phyloP scores from a whole-genome alignment of 2,797 vertebrate species.

The Ptychadena robeensis region DNA sequence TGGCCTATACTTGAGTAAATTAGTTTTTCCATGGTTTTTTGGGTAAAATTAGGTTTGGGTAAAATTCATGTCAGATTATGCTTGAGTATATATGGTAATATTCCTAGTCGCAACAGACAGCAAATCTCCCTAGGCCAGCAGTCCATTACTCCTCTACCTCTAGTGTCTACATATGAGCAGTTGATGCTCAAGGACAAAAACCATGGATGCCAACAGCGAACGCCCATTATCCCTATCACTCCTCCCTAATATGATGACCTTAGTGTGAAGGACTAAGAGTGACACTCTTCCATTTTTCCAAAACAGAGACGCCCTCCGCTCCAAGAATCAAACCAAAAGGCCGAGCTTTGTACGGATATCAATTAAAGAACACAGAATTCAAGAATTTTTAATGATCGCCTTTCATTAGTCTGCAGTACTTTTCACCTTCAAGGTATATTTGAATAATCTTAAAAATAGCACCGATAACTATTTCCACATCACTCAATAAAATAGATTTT shows the following conservation, averaged over 20 bases:
- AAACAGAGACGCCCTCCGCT: too few relatives aligned
- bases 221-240: neutral
- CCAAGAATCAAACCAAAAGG: neutral
- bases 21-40: too few relatives aligned
- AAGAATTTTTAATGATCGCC: constrained; percentile 16
- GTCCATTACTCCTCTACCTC: neutral
- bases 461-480: constrained; percentile 47
- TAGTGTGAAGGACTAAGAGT: too few relatives aligned
- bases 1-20: too few relatives aligned
- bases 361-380: neutral
- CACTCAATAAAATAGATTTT: constrained; percentile 66
- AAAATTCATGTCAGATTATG: too few relatives aligned
- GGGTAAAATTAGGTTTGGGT: too few relatives aligned
- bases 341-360: neutral
- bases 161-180: neutral
- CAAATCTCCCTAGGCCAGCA: too few relatives aligned
- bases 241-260: too few relatives aligned
- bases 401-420: constrained; percentile 24
- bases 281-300: too few relatives aligned
- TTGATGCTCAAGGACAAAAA: neutral
- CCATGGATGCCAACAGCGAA: neutral
- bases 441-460: constrained; percentile 31
- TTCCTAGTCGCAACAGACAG: too few relatives aligned
- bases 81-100: too few relatives aligned
- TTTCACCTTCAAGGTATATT: constrained; percentile 46